Conservation (phyloP, 2,888 invertebrate species). For the Escarpia spicata region DNA sequence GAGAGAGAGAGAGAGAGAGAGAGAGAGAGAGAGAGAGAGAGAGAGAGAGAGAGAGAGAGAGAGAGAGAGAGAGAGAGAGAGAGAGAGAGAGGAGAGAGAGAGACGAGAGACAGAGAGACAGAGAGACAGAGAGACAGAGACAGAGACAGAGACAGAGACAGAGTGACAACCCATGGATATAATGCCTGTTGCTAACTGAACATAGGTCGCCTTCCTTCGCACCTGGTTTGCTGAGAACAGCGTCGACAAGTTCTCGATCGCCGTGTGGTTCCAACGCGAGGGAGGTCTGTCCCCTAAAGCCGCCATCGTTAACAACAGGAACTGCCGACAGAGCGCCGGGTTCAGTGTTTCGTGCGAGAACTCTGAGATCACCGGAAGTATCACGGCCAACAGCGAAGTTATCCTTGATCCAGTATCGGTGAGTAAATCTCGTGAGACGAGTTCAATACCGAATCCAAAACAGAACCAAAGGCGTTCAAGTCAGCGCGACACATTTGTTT, state of each 20-base stretch:
- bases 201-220: constrained; percentile 17
- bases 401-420: background rate
- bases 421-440: background rate
- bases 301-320: constrained; percentile 18
- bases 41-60: background rate
- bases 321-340: background rate
- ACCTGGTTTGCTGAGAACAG: constrained; percentile 17
- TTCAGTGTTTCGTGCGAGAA: constrained; percentile 19
- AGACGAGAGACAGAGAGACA: background rate
- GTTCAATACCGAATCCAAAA: background rate
- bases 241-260: constrained; percentile 18
- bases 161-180: no score
- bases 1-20: background rate
- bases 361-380: background rate
- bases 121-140: no score
- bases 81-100: background rate
- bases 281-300: background rate
- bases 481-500: background rate
- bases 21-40: background rate
- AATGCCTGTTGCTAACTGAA: background rate
- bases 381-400: background rate
- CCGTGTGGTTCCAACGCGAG: constrained; percentile 23
- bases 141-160: no score
- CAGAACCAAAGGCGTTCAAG: background rate
- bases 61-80: background rate